Evolutionary conservation across 2,113 vertebrate species (phyloP).

Genomic region (Tichodroma muraria): DNA sequence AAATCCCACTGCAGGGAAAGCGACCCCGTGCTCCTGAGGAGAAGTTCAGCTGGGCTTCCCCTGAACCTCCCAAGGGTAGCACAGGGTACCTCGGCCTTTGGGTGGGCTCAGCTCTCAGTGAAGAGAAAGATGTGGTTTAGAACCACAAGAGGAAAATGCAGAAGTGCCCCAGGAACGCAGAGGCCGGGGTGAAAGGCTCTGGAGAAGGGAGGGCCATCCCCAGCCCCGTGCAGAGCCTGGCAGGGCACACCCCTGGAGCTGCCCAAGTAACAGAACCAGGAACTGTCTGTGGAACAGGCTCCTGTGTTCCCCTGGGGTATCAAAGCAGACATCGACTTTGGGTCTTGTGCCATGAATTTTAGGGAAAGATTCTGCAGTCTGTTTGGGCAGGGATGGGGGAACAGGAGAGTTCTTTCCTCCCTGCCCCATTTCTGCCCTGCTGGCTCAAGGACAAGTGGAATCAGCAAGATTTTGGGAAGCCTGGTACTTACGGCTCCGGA

Average conservation of each 20-base stretch:
- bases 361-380: not conserved
- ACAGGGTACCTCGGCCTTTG: not conserved
- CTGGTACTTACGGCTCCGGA: slow-evolving; percentile 91
- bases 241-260: not conserved
- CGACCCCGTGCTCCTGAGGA: not conserved
- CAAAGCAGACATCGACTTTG: not conserved
- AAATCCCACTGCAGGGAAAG: not conserved
- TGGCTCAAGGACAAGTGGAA: not conserved
- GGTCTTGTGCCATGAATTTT: not conserved
- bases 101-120: not conserved
- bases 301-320: rapidly evolving
- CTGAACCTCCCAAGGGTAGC: not conserved
- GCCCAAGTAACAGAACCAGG: not conserved
- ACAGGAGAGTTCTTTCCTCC: not conserved
- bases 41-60: not conserved
- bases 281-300: not conserved
- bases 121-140: not conserved
- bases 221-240: not conserved
- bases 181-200: not conserved
- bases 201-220: not conserved
- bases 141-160: not conserved
- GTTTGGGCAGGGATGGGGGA: not conserved
- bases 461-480: not conserved
- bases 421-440: not conserved
- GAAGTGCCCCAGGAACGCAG: not conserved